Conservation (phyloP, 2,888 invertebrate genomes). For the Fragum sueziense region DNA sequence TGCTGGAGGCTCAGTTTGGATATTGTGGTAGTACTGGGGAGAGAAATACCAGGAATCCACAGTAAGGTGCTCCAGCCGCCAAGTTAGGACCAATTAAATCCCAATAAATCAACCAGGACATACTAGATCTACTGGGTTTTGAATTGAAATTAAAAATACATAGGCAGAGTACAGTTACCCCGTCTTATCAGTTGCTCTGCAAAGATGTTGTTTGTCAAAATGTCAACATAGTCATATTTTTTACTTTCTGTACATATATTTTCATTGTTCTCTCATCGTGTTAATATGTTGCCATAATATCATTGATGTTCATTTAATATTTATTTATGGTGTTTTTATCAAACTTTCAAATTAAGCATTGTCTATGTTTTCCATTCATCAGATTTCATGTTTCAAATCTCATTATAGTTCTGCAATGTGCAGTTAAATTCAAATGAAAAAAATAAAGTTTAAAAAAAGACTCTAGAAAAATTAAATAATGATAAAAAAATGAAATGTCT, state of each 20-base stretch:
- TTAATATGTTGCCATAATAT: slow-evolving; percentile 39
- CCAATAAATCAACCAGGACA: too few species aligned
- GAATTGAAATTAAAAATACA: too few species aligned
- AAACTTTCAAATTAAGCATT: slow-evolving; percentile 25
- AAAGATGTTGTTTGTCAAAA: slow-evolving; percentile 10
- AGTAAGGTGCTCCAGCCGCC: too few species aligned
- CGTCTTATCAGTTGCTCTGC: too few species aligned
- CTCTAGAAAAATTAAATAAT: slow-evolving; percentile 37
- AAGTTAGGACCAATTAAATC: too few species aligned
- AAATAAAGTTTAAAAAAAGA: slow-evolving; percentile 16
- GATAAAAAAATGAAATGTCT: slow-evolving; percentile 5
- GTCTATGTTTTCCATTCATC: slow-evolving; percentile 23
- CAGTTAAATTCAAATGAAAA: slow-evolving; percentile 42
- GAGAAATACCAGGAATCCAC: too few species aligned
- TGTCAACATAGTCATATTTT: slow-evolving; percentile 40
- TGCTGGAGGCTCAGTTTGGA: too few species aligned
- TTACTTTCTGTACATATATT: slow-evolving; percentile 37
- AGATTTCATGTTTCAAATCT: slow-evolving; percentile 48
- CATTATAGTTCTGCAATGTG: slow-evolving; percentile 54
- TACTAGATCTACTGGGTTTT: too few species aligned
- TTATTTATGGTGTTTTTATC: slow-evolving; percentile 37
- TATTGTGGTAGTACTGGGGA: too few species aligned
- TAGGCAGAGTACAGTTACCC: neutral
- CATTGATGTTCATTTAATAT: slow-evolving; percentile 43
- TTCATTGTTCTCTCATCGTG: slow-evolving; percentile 20